These are phyloP conservation scores for Odontomachus brunneus DNA, from an alignment of 1,140 invertebrate genomes.

Conservation along the genomic window DNA sequence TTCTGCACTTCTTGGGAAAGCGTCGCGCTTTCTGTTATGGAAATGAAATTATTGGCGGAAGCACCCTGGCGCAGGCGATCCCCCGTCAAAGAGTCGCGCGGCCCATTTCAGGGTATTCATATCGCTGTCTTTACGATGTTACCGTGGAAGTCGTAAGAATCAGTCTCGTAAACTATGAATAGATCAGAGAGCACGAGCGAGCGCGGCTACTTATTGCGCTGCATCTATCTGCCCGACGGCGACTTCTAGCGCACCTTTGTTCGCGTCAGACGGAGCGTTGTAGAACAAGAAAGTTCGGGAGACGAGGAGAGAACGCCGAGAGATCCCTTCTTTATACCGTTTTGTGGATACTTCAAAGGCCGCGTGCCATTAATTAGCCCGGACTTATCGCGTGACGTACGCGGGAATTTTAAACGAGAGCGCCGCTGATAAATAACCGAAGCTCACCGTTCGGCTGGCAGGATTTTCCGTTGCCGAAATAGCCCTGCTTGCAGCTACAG, in stretches of 20 bases:
- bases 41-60: slow-evolving; percentile 22
- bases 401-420: slow-evolving; percentile 24
- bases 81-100: slow-evolving; percentile 53
- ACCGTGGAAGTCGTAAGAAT: slow-evolving; percentile 66
- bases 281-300: slow-evolving; percentile 29
- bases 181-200: slow-evolving; percentile 72
- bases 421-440: slow-evolving; percentile 30
- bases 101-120: slow-evolving; percentile 20
- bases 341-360: slow-evolving; percentile 57
- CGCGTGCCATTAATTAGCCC: slow-evolving; percentile 61
- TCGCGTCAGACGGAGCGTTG: slow-evolving; percentile 45
- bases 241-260: slow-evolving; percentile 53
- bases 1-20: slow-evolving; percentile 7
- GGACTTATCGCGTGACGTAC: slow-evolving; percentile 25
- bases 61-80: neutral
- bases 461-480: slow-evolving; percentile 95
- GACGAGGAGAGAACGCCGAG: neutral
- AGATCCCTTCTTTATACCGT: slow-evolving; percentile 45
- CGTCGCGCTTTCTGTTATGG: neutral
- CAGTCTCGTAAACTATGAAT: slow-evolving; percentile 79
- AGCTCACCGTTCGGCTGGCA: slow-evolving; percentile 92
- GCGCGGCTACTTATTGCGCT: slow-evolving; percentile 39
- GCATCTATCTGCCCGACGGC: slow-evolving; percentile 38
- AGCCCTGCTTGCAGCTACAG: slow-evolving; percentile 92
- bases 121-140: slow-evolving; percentile 68